Conservation (phyloP, 2,113 vertebrate species). For the Gobiocypris rarus region DNA sequence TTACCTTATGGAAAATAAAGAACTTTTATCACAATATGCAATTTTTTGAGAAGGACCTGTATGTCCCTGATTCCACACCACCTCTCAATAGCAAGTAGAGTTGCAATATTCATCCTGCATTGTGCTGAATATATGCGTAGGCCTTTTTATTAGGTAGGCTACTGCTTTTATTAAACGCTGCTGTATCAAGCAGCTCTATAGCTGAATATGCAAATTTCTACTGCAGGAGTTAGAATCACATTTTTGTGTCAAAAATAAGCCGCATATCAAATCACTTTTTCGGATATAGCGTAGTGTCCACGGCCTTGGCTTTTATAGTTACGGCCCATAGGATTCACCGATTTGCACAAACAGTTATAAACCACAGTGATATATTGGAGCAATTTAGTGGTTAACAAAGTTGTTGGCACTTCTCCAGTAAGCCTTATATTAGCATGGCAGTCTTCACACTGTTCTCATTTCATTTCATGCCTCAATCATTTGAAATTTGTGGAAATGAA, state of each 20-base stretch:
- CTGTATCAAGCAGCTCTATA: neutral
- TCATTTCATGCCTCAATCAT: slow-evolving; percentile 60
- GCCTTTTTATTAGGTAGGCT: neutral
- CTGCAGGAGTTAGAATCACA: neutral
- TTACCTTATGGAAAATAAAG: no score
- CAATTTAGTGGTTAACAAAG: slow-evolving; percentile 31
- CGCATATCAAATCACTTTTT: slow-evolving; percentile 20
- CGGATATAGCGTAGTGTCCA: neutral
- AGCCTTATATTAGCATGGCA: slow-evolving; percentile 45
- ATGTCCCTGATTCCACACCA: no score
- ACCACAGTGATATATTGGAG: slow-evolving; percentile 26
- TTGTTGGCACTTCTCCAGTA: slow-evolving; percentile 40
- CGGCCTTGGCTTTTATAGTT: slow-evolving; percentile 4
- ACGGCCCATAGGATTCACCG: slow-evolving; percentile 14
- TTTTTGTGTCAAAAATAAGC: slow-evolving; percentile 19
- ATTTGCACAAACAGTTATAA: slow-evolving; percentile 41
- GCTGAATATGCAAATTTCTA: neutral
- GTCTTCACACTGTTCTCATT: slow-evolving; percentile 62
- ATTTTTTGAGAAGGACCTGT: no score
- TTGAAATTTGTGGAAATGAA: slow-evolving; percentile 58
- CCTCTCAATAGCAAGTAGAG: no score
- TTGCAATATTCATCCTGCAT: neutral
- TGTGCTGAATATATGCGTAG: neutral
- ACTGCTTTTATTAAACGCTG: neutral
- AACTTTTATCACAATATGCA: no score